Conservation (phyloP, 2,113 vertebrate genomes). For the Spheniscus mendiculus region DNA sequence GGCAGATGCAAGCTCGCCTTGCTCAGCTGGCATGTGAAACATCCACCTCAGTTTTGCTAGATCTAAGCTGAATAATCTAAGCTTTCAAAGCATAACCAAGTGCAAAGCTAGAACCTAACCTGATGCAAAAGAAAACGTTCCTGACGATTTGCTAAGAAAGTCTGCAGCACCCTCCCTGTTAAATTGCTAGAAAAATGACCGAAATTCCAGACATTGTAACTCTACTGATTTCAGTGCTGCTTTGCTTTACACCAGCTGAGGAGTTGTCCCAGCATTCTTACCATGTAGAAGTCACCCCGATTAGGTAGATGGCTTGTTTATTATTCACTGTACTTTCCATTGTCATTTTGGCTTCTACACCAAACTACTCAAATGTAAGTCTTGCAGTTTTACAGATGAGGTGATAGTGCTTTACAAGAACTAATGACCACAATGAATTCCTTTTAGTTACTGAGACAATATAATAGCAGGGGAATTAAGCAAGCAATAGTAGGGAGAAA, state of each 20-base stretch:
- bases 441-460: background rate
- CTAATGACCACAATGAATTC: background rate
- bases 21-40: background rate
- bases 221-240: background rate
- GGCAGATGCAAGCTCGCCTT: background rate
- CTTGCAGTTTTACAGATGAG: background rate
- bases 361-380: background rate
- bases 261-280: background rate
- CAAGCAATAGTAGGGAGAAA: background rate
- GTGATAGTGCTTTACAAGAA: background rate
- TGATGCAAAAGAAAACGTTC: background rate
- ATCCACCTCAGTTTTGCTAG: background rate
- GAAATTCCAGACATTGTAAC: background rate
- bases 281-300: background rate
- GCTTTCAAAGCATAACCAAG: background rate
- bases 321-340: background rate
- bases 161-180: accelerated
- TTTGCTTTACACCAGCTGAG: background rate
- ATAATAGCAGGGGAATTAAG: background rate
- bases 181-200: background rate
- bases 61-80: background rate
- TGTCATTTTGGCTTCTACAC: background rate
- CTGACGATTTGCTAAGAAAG: background rate
- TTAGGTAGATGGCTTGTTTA: background rate
- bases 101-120: background rate